A percentile compares a stretch with the other conserved stretches of the same genome.
Evolutionary conservation across 2,113 vertebrate species (phyloP).

Genomic region (Pteruthius melanotis): DNA sequence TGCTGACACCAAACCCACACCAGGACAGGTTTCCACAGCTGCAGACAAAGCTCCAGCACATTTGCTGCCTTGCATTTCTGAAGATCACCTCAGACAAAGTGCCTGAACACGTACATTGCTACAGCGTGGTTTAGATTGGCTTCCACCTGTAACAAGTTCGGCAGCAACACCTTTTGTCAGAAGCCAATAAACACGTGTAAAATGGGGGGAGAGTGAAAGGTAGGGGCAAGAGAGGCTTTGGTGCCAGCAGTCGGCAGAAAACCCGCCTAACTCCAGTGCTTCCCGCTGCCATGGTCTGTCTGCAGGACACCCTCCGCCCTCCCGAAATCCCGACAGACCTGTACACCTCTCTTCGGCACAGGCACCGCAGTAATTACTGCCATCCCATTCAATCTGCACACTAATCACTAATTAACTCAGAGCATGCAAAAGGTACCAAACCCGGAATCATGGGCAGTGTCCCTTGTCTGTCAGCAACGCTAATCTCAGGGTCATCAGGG

Average conservation of each 20-base stretch:
- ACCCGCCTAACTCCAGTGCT: background rate
- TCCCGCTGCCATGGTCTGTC: background rate
- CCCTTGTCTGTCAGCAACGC: background rate
- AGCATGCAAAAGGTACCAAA: background rate
- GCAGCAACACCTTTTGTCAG: background rate
- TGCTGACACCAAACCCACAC: background rate
- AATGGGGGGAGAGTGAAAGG: background rate
- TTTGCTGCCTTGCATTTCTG: background rate
- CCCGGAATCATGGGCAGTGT: background rate
- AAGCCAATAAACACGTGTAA: background rate
- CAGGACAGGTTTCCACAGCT: background rate
- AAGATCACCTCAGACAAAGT: background rate
- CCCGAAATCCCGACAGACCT: background rate
- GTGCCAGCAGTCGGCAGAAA: background rate
- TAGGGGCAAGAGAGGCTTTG: background rate
- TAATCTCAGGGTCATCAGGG: background rate
- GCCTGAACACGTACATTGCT: background rate
- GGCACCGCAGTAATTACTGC: background rate
- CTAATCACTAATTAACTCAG: background rate
- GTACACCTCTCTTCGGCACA: background rate
- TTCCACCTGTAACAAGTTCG: background rate
- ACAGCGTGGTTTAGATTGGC: background rate
- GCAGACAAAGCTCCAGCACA: background rate
- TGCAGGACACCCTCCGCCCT: background rate
- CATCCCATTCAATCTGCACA: background rate